phyloP scores from a whole-genome alignment of 2,113 vertebrate genomes.

The Thamnophis sirtalis region DNA sequence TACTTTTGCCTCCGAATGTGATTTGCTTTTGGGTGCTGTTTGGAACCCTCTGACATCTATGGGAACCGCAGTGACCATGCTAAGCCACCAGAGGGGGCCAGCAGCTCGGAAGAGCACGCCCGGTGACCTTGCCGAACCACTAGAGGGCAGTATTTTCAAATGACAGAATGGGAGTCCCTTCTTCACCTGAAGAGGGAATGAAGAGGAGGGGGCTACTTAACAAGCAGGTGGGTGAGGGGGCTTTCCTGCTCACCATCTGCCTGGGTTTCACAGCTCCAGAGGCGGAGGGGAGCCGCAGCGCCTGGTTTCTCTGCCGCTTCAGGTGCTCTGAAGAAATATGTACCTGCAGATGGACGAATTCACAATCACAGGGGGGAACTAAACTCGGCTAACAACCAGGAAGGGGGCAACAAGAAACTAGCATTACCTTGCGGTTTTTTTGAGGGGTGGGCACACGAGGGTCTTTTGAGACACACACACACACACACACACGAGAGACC shows the following conservation, averaged over 20 bases:
- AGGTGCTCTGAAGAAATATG: background rate
- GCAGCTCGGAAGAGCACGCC: background rate
- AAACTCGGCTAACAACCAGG: background rate
- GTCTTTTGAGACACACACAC: too few relatives aligned
- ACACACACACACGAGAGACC: too few relatives aligned
- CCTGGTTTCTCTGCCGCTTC: background rate
- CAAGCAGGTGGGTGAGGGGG: background rate
- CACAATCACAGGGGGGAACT: background rate
- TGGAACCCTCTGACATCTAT: too few relatives aligned
- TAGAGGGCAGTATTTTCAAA: background rate
- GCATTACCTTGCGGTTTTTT: background rate
- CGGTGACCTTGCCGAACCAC: background rate
- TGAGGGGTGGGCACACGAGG: background rate
- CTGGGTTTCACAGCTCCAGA: background rate
- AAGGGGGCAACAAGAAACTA: background rate
- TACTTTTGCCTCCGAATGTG: too few relatives aligned
- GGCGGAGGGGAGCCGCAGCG: background rate
- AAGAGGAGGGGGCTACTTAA: background rate
- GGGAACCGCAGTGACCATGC: background rate
- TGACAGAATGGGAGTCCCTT: too few relatives aligned
- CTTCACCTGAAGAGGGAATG: background rate
- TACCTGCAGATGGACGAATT: background rate
- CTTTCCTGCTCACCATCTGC: background rate
- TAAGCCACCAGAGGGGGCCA: background rate
- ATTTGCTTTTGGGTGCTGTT: too few relatives aligned